A percentile compares a stretch with the other conserved stretches of the same genome.
phyloP scores from a whole-genome alignment of 2,797 vertebrate genomes.

The Arnoldichthys spilopterus region DNA sequence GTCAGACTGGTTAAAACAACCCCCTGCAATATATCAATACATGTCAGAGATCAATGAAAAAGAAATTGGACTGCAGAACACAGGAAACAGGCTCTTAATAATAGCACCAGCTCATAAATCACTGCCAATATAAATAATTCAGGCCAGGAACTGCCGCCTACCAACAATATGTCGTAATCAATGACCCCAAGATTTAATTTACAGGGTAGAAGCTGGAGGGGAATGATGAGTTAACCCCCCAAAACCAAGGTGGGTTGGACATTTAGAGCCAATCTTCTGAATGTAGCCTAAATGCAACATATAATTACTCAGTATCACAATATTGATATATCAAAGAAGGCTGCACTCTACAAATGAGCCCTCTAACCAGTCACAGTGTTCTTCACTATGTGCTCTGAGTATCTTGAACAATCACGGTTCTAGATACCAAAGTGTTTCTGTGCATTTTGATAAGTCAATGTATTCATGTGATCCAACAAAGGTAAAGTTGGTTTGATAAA shows the following conservation, averaged over 20 bases:
- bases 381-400: neutral
- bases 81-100: conserved; percentile 63
- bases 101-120: conserved; percentile 66
- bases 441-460: neutral
- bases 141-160: conserved; percentile 56
- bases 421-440: neutral
- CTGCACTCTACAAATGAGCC: neutral
- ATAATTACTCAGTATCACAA: neutral
- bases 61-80: conserved; percentile 68
- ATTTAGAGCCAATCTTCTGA: conserved; percentile 11
- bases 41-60: conserved; percentile 71
- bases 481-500: too few species aligned
- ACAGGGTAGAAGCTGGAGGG: conserved; percentile 9
- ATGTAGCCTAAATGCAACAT: neutral
- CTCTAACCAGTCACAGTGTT: neutral
- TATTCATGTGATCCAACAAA: too few species aligned
- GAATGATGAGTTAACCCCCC: conserved; percentile 10
- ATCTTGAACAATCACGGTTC: neutral
- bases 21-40: conserved; percentile 63
- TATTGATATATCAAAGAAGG: neutral
- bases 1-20: conserved; percentile 52
- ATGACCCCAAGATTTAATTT: conserved; percentile 44
- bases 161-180: conserved; percentile 52
- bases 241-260: neutral
- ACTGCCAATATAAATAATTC: conserved; percentile 64